These are phyloP conservation scores for Pocillopora grandis DNA, from an alignment of 92 coral and sea anemone genomes.

Conservation along the genomic window DNA sequence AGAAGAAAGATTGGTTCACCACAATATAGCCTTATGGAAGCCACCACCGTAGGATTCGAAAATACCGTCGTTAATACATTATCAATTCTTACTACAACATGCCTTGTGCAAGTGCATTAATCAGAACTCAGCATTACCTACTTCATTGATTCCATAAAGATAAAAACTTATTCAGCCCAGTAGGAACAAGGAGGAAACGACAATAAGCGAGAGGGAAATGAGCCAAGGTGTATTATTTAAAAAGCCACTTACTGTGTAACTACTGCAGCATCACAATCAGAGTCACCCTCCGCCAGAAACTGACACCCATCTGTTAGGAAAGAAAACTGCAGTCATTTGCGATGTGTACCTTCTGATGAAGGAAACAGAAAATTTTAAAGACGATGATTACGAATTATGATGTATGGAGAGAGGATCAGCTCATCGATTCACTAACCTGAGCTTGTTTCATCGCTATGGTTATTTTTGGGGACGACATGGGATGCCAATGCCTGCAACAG, in stretches of 20 bases:
- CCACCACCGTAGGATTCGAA: no score
- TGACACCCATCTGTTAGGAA: slow-evolving; percentile 41
- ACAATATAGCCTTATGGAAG: no score
- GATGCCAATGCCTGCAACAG: slow-evolving; percentile 5
- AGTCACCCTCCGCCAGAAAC: slow-evolving; percentile 29
- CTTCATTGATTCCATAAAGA: no score
- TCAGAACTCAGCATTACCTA: no score
- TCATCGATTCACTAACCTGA: slow-evolving; percentile 44
- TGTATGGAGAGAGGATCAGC: no score
- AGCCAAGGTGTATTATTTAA: not conserved
- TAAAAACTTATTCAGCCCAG: no score
- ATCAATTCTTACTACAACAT: no score
- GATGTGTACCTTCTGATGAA: not conserved
- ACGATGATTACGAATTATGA: not conserved
- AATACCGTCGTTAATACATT: no score
- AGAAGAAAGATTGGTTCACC: no score
- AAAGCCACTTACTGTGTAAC: slow-evolving; percentile 21
- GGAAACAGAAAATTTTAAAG: not conserved
- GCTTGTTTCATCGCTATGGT: slow-evolving; percentile 46
- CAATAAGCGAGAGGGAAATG: no score
- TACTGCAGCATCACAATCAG: slow-evolving; percentile 25
- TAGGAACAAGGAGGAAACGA: no score
- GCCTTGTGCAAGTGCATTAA: no score
- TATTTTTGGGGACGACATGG: slow-evolving; percentile 55
- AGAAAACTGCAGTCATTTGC: not conserved